Conservation (phyloP, 2,113 vertebrate genomes). For the Aptenodytes patagonicus region DNA sequence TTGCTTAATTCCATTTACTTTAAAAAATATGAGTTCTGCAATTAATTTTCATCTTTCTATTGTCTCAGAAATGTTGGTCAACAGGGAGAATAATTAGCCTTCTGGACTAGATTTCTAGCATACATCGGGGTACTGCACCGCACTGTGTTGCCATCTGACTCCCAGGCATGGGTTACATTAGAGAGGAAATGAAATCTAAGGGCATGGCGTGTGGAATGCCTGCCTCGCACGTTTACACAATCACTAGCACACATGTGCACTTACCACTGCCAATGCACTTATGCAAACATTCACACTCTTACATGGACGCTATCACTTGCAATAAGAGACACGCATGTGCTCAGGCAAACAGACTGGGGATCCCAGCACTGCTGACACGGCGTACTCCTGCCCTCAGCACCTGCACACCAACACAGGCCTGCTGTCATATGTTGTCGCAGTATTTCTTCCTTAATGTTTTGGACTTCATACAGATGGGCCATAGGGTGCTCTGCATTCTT, state of each 20-base stretch:
- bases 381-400: rapidly evolving
- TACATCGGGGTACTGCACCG: not conserved
- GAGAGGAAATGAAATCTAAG: not conserved
- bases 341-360: not conserved
- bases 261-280: not conserved
- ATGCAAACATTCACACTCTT: rapidly evolving
- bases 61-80: constrained; percentile 64
- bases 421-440: rapidly evolving
- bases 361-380: not conserved
- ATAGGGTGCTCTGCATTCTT: not conserved
- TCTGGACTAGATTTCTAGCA: constrained; percentile 13
- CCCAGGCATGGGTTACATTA: constrained; percentile 10
- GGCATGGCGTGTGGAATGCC: not conserved
- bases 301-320: rapidly evolving
- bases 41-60: constrained; percentile 61
- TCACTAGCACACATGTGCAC: not conserved
- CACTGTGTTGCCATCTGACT: not conserved
- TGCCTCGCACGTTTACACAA: not conserved
- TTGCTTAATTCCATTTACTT: constrained; percentile 30
- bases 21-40: constrained; percentile 46
- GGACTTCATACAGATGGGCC: not conserved
- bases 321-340: rapidly evolving
- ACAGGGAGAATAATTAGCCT: constrained; percentile 19
- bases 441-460: not conserved
- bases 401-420: not conserved